These are phyloP conservation scores for Gymnoscopelus braueri DNA, from an alignment of 2,797 vertebrate species.

Conservation along the genomic window DNA sequence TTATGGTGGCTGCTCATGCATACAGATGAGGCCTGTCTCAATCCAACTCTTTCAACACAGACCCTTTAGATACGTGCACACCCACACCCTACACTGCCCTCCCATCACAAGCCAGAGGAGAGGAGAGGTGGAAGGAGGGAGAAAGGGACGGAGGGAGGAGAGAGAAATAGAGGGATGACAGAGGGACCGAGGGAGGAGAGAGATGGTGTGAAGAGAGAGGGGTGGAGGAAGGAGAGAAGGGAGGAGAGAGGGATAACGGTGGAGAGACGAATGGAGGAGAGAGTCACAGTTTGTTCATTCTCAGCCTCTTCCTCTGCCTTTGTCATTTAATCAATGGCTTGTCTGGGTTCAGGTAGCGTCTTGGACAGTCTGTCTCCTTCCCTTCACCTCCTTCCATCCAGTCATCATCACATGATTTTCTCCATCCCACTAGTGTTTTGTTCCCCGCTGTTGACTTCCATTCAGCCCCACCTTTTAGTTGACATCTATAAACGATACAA, in stretches of 20 bases:
- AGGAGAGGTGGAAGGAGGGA: slow-evolving; percentile 19
- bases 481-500: too few relatives aligned
- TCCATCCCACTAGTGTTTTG: too few relatives aligned
- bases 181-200: not conserved
- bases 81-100: slow-evolving; percentile 24
- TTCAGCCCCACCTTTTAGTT: too few relatives aligned
- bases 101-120: slow-evolving; percentile 18
- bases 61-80: slow-evolving; percentile 51
- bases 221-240: too few relatives aligned
- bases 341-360: too few relatives aligned
- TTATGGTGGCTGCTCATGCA: slow-evolving; percentile 71
- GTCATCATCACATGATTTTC: too few relatives aligned
- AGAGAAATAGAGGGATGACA: slow-evolving; percentile 4
- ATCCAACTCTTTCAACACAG: slow-evolving; percentile 74
- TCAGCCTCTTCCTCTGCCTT: too few relatives aligned
- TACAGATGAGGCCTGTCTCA: slow-evolving; percentile 70
- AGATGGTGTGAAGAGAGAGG: not conserved
- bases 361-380: too few relatives aligned
- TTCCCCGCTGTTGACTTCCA: too few relatives aligned
- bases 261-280: not conserved
- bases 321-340: too few relatives aligned
- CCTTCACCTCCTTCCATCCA: too few relatives aligned
- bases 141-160: not conserved
- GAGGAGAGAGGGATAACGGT: not conserved
- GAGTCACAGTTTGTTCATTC: slow-evolving; percentile 19